Conservation (phyloP, 2,113 vertebrate species). For the Donacobius atricapilla region DNA sequence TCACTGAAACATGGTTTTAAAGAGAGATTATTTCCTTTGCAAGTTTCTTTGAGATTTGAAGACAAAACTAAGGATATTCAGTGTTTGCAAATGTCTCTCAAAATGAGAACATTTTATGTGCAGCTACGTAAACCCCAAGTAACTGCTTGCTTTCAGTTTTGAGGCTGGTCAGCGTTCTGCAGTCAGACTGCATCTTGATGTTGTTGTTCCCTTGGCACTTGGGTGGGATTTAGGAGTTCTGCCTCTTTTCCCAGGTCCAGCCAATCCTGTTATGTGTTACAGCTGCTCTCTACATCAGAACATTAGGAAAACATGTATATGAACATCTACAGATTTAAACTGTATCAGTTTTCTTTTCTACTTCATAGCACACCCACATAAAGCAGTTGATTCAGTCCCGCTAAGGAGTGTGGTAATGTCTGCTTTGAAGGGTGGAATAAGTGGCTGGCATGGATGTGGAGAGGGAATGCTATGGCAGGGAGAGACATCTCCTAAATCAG, state of each 20-base stretch:
- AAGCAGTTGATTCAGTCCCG: neutral
- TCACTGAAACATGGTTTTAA: neutral
- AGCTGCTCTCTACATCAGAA: neutral
- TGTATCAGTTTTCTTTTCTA: neutral
- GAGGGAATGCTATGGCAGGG: neutral
- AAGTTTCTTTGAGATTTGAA: neutral
- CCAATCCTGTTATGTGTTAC: neutral
- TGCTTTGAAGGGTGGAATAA: neutral
- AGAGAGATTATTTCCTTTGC: neutral
- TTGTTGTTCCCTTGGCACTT: neutral
- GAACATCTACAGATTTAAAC: neutral
- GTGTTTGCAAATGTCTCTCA: neutral
- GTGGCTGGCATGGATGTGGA: neutral
- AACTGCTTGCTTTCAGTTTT: constrained; percentile 39
- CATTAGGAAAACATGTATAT: neutral
- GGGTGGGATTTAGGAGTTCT: neutral
- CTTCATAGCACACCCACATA: neutral
- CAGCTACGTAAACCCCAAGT: neutral
- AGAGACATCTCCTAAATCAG: neutral
- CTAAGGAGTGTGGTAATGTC: neutral
- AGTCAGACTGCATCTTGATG: neutral
- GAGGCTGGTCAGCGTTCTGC: neutral
- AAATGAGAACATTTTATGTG: neutral
- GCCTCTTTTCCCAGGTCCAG: neutral
- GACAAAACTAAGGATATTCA: neutral